Conservation (phyloP, 2,888 invertebrate species). For the Cabera pusaria region DNA sequence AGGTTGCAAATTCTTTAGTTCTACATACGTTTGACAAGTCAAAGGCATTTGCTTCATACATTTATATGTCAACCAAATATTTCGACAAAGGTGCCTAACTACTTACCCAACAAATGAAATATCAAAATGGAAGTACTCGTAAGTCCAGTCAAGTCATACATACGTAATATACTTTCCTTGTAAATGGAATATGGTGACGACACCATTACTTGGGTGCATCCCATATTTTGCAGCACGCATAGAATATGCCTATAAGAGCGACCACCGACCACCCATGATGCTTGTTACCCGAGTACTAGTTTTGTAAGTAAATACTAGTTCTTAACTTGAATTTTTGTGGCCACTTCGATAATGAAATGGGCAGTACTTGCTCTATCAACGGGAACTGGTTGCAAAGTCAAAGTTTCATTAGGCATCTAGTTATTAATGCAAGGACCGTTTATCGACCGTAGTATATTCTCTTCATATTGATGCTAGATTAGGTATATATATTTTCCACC, state of each 20-base stretch:
- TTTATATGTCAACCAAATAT: too few species aligned
- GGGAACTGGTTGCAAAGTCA: conserved; percentile 3
- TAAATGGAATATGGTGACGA: conserved; percentile 26
- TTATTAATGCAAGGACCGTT: background rate
- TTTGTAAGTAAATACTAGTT: conserved; percentile 19
- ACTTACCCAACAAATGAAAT: too few species aligned
- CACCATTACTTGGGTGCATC: conserved; percentile 39
- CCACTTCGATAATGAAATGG: background rate
- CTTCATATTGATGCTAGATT: too few species aligned
- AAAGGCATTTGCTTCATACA: too few species aligned
- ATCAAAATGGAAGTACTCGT: too few species aligned
- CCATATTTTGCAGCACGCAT: conserved; percentile 39
- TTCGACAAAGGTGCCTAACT: too few species aligned
- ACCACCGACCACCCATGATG: conserved; percentile 46
- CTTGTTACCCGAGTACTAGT: conserved; percentile 21
- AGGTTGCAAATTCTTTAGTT: too few species aligned
- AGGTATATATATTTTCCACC: too few species aligned
- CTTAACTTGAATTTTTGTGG: background rate
- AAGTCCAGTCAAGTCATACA: too few species aligned
- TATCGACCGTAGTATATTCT: conserved; percentile 1
- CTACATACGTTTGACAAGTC: too few species aligned
- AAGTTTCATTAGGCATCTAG: conserved; percentile 2
- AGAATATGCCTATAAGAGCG: conserved; percentile 32
- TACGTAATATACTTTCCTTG: background rate
- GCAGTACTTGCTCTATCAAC: conserved; percentile 23